Conservation (phyloP, 1,140 invertebrate species). For the Diorhabda sublineata region DNA sequence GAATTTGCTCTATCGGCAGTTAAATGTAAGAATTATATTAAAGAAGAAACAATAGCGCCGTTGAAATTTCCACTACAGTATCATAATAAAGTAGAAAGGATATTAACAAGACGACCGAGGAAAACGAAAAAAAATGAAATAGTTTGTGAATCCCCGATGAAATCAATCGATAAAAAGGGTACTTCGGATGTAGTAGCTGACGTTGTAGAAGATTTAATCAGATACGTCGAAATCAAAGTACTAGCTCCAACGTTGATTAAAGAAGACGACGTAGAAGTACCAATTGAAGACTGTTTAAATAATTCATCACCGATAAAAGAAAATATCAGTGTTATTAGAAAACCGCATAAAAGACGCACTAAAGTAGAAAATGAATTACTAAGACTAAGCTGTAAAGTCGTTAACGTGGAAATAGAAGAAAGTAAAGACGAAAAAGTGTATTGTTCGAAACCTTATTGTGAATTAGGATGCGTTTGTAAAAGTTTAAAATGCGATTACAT, state of each 20-base stretch:
- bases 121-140: slow-evolving; percentile 24
- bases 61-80: slow-evolving; percentile 43
- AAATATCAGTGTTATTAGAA: slow-evolving; percentile 23
- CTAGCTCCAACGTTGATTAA: slow-evolving; percentile 37
- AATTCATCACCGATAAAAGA: slow-evolving; percentile 10
- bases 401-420: slow-evolving; percentile 41
- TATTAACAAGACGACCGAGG: slow-evolving; percentile 29
- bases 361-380: slow-evolving; percentile 43
- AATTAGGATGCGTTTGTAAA: slow-evolving; percentile 50
- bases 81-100: slow-evolving; percentile 40
- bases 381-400: slow-evolving; percentile 46
- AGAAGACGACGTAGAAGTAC: slow-evolving; percentile 34
- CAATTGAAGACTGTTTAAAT: slow-evolving; percentile 8
- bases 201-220: slow-evolving; percentile 42
- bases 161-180: background rate
- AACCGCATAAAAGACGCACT: slow-evolving; percentile 25
- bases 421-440: slow-evolving; percentile 24
- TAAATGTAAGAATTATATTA: slow-evolving; percentile 15
- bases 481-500: slow-evolving; percentile 40
- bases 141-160: background rate
- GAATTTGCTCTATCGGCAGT: slow-evolving; percentile 45
- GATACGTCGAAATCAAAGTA: slow-evolving; percentile 44
- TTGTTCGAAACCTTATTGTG: slow-evolving; percentile 46
- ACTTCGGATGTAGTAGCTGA: slow-evolving; percentile 19
- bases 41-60: slow-evolving; percentile 16